Evolutionary conservation across 2,113 vertebrate species (phyloP).

Genomic region (Desmodus rotundus): DNA sequence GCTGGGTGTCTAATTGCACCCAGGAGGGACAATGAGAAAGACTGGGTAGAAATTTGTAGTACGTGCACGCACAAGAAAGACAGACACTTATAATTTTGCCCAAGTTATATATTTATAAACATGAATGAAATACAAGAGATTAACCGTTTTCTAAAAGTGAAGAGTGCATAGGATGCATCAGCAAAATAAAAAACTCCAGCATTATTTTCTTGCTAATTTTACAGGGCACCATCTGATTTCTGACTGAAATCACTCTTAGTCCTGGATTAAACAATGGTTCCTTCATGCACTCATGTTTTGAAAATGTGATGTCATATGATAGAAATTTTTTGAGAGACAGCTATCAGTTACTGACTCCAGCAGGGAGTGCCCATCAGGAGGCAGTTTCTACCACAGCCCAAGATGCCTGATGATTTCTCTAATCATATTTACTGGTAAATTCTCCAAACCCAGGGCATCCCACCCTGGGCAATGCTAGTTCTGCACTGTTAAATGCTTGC

Average conservation of each 20-base stretch:
- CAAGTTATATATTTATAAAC: conserved; percentile 16
- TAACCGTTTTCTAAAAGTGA: conserved; percentile 22
- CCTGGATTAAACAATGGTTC: neutral
- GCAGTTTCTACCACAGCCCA: neutral
- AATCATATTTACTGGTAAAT: neutral
- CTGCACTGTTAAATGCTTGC: neutral
- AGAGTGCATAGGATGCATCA: neutral
- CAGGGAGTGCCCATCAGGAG: neutral
- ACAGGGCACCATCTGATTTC: neutral
- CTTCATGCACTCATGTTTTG: neutral
- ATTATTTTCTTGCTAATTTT: neutral
- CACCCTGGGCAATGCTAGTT: neutral
- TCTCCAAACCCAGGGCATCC: neutral
- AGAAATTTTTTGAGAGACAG: neutral
- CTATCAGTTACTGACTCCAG: neutral
- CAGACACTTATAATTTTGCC: neutral
- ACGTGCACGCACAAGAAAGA: neutral
- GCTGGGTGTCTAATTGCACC: neutral
- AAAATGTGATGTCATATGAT: neutral
- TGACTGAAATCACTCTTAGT: neutral
- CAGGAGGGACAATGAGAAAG: neutral
- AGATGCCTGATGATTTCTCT: neutral
- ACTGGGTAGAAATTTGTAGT: neutral
- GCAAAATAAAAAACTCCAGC: neutral
- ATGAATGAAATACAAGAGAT: neutral